A percentile compares a stretch with the other conserved stretches of the same genome.
phyloP scores from a whole-genome alignment of 2,888 invertebrate species.

The Microdon myrmicae region DNA sequence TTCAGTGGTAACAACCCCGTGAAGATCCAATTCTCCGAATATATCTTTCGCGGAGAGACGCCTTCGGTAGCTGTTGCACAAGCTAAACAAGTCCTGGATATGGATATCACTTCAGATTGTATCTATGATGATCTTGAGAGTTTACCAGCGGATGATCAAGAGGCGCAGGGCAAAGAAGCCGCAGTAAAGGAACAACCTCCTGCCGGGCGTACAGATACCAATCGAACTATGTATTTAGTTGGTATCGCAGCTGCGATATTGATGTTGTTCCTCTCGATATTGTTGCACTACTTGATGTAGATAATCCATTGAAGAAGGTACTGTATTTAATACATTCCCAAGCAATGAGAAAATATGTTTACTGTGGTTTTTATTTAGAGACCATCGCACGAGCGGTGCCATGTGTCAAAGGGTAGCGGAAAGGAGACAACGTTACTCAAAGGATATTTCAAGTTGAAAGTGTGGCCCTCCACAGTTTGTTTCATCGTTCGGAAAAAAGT shows the following conservation, averaged over 20 bases:
- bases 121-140: slow-evolving; percentile 81
- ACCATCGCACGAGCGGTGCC: too few species aligned
- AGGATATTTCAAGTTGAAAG: too few species aligned
- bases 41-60: slow-evolving; percentile 90
- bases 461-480: too few species aligned
- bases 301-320: background rate
- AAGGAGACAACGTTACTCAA: too few species aligned
- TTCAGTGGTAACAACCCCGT: slow-evolving; percentile 64
- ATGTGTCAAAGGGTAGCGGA: too few species aligned
- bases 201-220: slow-evolving; percentile 71
- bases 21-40: slow-evolving; percentile 82
- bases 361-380: too few species aligned
- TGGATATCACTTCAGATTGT: slow-evolving; percentile 76
- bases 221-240: slow-evolving; percentile 68
- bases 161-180: slow-evolving; percentile 32
- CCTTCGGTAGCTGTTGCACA: slow-evolving; percentile 83
- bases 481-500: too few species aligned
- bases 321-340: too few species aligned
- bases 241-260: slow-evolving; percentile 74
- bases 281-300: slow-evolving; percentile 69
- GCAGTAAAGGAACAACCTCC: slow-evolving; percentile 68
- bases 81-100: slow-evolving; percentile 82
- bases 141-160: slow-evolving; percentile 77
- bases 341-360: too few species aligned
- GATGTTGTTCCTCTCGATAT: slow-evolving; percentile 72